These are phyloP conservation scores for Falco naumanni DNA, from an alignment of 2,797 vertebrate species.

Conservation along the genomic window DNA sequence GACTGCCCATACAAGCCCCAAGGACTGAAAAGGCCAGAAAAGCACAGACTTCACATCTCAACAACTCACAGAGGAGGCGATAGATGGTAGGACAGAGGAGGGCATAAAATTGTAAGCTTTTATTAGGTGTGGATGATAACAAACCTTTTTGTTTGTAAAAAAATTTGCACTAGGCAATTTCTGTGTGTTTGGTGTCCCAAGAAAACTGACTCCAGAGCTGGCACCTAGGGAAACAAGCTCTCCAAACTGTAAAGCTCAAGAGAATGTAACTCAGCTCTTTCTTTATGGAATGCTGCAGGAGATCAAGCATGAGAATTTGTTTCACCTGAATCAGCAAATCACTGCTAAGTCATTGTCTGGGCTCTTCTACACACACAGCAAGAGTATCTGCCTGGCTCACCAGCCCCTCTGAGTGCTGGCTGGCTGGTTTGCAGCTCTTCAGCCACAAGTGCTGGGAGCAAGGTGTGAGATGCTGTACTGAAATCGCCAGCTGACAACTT, in stretches of 20 bases:
- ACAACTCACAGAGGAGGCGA: neutral
- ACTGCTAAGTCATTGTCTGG: neutral
- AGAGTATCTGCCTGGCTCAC: neutral
- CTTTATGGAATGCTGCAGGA: neutral
- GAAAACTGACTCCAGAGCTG: slow-evolving; percentile 21
- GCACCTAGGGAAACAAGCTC: neutral
- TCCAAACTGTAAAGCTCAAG: slow-evolving; percentile 6
- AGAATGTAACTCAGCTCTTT: neutral
- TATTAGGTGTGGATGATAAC: slow-evolving; percentile 12
- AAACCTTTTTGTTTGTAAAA: neutral
- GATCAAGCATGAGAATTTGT: neutral
- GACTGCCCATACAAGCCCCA: neutral
- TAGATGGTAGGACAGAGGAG: neutral
- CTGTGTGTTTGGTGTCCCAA: neutral
- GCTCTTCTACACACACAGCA: neutral
- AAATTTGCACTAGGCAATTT: rapidly evolving
- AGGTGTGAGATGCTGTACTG: slow-evolving; percentile 27
- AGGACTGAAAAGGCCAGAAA: neutral
- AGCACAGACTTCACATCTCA: slow-evolving; percentile 15
- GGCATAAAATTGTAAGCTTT: neutral
- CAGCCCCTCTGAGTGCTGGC: neutral
- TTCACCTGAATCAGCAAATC: slow-evolving; percentile 24
- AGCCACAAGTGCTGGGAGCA: neutral
- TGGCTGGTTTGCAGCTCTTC: neutral
- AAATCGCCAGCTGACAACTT: slow-evolving; percentile 11